Base-by-base conservation (phyloP, 2,888 invertebrate genomes). In the Anoplius nigerrimus region DNA sequence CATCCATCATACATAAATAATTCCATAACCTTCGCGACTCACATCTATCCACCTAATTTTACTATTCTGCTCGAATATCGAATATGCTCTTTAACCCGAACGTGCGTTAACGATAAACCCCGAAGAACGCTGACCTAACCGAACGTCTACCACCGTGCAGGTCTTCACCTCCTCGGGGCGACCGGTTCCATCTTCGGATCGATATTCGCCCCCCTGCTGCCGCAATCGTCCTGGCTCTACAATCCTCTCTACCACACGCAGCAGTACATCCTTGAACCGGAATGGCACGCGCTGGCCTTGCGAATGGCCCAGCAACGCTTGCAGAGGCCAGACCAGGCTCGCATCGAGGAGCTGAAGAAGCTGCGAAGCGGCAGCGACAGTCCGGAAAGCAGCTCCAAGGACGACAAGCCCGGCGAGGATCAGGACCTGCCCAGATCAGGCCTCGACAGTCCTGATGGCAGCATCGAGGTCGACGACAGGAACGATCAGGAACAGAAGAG, bases 261-360 rank as follows among this genome's bases (percentile, higher is more conserved):
- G 66, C 88, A 87, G 66, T 88, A 89, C 71, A 84, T 87, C 0
- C 65, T 87, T 52, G 88, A 88, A 60, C 87, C 87, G 0, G 88
- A 88, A 45, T 88, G 88, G 88, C 88, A 89, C 61, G 87, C 87
- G 27, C 53, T 89, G 46, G 88, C 88, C 2, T 66, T 88, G 20
- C 79, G 87, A 42, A 86, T 88, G 82, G 88, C 88, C 2, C 88
- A 89, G 66, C 88, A 89, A 15, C 87, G 88, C 59, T 76, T 88
- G 11, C 88, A 87, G 72, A 81, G 87, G 73, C 87, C 88, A 0
- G 87, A 87, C 48, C 86, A 86, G 52, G 78, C 82, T 2, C 76
- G 84, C 4, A 71, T 87, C 16, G 88, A 88, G 64, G 87, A 88
- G 62, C 77, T 87, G 5, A 73, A 86, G 48, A 88, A 88, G 69